Conservation (phyloP, 1,140 invertebrate species). For the Zaprionus taronus region DNA sequence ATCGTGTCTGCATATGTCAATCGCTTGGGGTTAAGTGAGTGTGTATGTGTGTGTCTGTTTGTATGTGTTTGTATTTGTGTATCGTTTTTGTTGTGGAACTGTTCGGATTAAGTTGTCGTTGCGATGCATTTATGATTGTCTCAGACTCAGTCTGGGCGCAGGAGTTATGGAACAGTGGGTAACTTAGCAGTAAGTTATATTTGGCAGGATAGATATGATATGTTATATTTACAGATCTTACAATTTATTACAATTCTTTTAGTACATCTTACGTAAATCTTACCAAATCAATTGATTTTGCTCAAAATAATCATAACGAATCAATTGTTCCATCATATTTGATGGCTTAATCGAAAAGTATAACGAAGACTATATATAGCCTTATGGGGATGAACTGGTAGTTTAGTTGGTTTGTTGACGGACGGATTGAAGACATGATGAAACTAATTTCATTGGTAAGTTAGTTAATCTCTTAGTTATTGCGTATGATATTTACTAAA, state of each 20-base stretch:
- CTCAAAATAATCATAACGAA: not conserved
- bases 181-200: not conserved
- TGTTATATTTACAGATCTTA: too few species aligned
- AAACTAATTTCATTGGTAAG: not conserved
- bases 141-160: not conserved
- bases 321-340: not conserved
- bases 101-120: constrained; percentile 37
- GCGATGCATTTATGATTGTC: constrained; percentile 13
- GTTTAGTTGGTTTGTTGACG: not conserved
- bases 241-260: not conserved
- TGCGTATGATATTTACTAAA: not conserved
- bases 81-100: not conserved
- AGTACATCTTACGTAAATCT: not conserved
- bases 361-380: not conserved
- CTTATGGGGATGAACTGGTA: not conserved
- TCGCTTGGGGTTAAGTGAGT: constrained; percentile 47
- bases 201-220: not conserved
- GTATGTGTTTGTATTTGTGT: not conserved
- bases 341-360: too few species aligned
- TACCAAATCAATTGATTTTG: not conserved
- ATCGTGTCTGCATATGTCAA: constrained; percentile 78
- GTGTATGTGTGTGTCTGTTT: constrained; percentile 17
- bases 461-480: not conserved
- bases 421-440: not conserved
- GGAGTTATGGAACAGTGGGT: not conserved